phyloP scores from a whole-genome alignment of 2,113 vertebrate species.

The Herpetotheres cachinnans region DNA sequence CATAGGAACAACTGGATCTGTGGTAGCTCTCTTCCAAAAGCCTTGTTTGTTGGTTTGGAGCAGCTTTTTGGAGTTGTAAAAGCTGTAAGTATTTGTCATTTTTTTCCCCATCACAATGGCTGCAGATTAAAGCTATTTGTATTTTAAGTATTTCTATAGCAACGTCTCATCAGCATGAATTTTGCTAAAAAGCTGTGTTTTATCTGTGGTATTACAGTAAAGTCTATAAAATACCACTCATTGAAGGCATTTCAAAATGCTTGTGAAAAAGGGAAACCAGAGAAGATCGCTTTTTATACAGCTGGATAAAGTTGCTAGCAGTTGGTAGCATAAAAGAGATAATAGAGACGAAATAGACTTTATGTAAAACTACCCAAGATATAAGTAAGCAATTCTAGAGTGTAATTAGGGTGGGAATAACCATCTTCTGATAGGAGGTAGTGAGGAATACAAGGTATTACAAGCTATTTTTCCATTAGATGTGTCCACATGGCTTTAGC shows the following conservation, averaged over 20 bases:
- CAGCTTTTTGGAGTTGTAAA: neutral
- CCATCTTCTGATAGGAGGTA: neutral
- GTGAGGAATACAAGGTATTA: neutral
- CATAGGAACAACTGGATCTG: neutral
- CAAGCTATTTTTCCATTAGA: neutral
- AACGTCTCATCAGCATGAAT: neutral
- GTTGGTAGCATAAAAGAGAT: neutral
- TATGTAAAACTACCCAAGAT: neutral
- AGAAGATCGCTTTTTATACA: neutral
- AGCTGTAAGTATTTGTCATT: neutral
- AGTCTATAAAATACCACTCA: neutral
- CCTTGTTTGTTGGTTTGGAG: neutral
- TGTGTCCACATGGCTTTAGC: neutral
- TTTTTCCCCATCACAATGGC: neutral
- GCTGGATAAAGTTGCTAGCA: neutral
- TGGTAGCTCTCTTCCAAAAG: neutral
- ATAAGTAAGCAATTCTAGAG: neutral
- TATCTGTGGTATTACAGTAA: neutral
- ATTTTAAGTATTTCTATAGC: conserved; percentile 15
- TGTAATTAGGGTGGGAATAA: neutral
- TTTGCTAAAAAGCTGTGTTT: neutral
- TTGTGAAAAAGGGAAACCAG: neutral
- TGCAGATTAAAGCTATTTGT: neutral
- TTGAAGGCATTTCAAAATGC: neutral
- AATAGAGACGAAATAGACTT: neutral